Percentiles rank a stretch among this genome's conserved stretches.
These are phyloP conservation scores for Coccyzus lansbergi DNA, from an alignment of 2,797 vertebrate genomes.

Conservation along the genomic window DNA sequence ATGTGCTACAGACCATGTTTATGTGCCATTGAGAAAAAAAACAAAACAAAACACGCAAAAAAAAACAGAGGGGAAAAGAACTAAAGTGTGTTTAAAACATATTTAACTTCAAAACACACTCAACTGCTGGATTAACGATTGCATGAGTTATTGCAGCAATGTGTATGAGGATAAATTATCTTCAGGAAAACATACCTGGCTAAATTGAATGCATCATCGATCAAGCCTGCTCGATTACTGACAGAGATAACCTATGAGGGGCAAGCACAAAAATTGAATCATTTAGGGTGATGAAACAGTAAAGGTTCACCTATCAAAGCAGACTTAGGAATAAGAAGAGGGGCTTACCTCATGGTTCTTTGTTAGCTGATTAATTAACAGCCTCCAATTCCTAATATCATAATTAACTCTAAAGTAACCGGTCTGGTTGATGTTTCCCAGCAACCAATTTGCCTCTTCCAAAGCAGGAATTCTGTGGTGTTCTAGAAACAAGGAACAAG, in stretches of 20 bases:
- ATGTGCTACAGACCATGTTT: conserved; percentile 23
- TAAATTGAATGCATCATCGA: conserved; percentile 96
- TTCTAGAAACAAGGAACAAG: conserved; percentile 80
- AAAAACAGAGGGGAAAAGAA: background rate
- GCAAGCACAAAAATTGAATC: conserved; percentile 49
- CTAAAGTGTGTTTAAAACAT: conserved; percentile 15
- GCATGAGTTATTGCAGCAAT: background rate
- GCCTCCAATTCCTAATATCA: conserved; percentile 94
- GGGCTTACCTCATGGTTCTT: conserved; percentile 85
- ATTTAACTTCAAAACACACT: conserved; percentile 32
- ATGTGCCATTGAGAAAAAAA: background rate
- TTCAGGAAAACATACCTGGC: conserved; percentile 88
- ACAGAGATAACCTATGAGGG: conserved; percentile 89
- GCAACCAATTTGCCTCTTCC: conserved; percentile 88
- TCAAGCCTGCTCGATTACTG: conserved; percentile 94
- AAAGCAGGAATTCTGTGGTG: conserved; percentile 85
- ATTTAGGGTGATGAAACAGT: conserved; percentile 59
- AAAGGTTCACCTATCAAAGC: conserved; percentile 25
- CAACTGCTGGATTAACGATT: background rate
- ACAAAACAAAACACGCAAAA: background rate
- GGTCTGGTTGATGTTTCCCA: conserved; percentile 97
- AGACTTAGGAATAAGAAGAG: conserved; percentile 29
- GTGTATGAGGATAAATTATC: conserved; percentile 57
- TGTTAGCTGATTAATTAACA: conserved; percentile 93
- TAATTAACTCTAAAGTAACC: conserved; percentile 99